Conservation (phyloP, 92 coral and sea anemone species). For the Epizoanthus rinbou region DNA sequence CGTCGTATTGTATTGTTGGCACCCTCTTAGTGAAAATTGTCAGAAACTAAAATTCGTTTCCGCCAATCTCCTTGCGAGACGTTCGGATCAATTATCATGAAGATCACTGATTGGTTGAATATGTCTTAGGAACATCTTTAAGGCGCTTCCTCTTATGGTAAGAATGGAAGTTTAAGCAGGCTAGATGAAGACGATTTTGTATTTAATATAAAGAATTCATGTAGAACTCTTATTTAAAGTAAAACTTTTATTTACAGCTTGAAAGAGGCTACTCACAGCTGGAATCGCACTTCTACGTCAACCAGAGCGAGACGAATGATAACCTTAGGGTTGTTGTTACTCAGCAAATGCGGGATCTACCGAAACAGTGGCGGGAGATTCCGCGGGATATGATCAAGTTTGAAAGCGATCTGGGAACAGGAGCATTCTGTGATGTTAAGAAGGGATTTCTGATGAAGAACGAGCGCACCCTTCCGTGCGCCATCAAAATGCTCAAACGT, state of each 20-base stretch:
- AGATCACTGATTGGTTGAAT: too few relatives aligned
- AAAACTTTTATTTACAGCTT: neutral
- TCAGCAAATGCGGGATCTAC: neutral
- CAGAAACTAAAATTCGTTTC: too few relatives aligned
- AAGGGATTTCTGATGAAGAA: constrained; percentile 1
- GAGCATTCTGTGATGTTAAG: constrained; percentile 15
- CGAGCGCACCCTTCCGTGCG: constrained; percentile 13
- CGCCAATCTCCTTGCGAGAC: too few relatives aligned
- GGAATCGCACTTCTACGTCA: constrained; percentile 33
- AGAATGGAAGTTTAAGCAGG: too few relatives aligned
- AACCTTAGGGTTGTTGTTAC: neutral
- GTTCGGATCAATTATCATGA: too few relatives aligned
- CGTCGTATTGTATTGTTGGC: too few relatives aligned
- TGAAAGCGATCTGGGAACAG: constrained; percentile 14
- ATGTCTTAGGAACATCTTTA: too few relatives aligned
- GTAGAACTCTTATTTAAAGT: too few relatives aligned
- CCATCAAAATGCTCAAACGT: constrained; percentile 40
- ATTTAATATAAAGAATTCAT: too few relatives aligned
- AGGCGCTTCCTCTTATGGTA: too few relatives aligned
- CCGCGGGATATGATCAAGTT: constrained; percentile 35
- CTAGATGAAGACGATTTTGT: too few relatives aligned
- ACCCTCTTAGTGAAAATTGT: too few relatives aligned
- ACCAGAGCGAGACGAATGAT: neutral
- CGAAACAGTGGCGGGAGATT: constrained; percentile 28
- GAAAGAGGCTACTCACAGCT: neutral